phyloP scores from a whole-genome alignment of 2,888 invertebrate genomes.

The Sepiola atlantica region DNA sequence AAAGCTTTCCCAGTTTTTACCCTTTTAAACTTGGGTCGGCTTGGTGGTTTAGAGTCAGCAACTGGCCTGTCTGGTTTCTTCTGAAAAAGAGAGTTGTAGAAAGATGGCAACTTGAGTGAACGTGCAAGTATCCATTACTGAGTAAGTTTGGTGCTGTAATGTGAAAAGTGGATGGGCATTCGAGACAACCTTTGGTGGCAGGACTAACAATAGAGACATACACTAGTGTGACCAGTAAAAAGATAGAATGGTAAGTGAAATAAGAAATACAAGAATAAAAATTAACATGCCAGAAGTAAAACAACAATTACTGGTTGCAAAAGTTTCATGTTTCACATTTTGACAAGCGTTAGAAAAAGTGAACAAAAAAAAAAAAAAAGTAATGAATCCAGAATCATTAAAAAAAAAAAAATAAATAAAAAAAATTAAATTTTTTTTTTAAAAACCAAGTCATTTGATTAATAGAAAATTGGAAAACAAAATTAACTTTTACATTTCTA shows the following conservation, averaged over 20 bases:
- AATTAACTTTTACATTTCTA: background rate
- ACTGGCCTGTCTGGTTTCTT: background rate
- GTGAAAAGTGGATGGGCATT: background rate
- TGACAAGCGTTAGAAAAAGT: background rate
- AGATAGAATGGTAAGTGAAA: background rate
- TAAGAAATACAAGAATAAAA: background rate
- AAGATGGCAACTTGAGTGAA: conserved; percentile 9
- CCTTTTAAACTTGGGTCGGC: conserved; percentile 22
- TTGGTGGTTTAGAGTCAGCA: conserved; percentile 32
- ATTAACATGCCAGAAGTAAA: background rate
- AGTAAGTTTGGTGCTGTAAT: background rate
- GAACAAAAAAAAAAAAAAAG: background rate
- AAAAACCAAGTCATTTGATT: no score
- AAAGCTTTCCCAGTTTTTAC: conserved; percentile 32
- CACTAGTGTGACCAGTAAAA: background rate
- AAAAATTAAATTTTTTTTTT: no score
- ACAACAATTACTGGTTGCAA: background rate
- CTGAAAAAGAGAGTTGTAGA: conserved; percentile 24
- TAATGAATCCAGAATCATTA: no score
- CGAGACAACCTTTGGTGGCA: background rate
- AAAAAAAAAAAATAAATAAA: no score
- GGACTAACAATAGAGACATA: background rate
- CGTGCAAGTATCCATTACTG: background rate
- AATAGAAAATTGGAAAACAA: background rate
- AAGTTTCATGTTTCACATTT: background rate